Evolutionary conservation across 2,113 vertebrate species (phyloP).

Genomic region (Ammospiza caudacuta): DNA sequence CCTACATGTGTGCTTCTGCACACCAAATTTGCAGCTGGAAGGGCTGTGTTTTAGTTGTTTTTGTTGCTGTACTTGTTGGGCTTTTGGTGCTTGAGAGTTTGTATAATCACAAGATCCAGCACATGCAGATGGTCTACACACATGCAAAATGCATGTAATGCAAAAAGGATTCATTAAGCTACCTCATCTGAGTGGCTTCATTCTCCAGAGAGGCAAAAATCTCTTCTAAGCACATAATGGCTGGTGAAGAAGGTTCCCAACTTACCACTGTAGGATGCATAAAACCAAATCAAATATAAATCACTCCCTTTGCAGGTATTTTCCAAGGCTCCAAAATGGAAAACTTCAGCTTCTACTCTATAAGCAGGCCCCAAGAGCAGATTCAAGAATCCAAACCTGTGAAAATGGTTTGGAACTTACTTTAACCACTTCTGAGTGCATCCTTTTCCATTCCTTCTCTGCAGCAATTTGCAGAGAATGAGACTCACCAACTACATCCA

Average conservation of each 20-base stretch:
- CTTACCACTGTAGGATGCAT: not conserved
- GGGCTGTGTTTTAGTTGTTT: not conserved
- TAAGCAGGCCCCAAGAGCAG: not conserved
- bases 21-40: constrained; percentile 56
- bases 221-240: not conserved
- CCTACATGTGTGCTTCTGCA: constrained; percentile 31
- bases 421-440: not conserved
- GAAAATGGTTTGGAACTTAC: not conserved
- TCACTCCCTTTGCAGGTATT: not conserved
- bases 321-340: not conserved
- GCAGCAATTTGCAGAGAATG: not conserved
- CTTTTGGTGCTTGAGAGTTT: not conserved
- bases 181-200: not conserved
- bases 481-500: not conserved
- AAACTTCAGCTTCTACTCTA: not conserved
- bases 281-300: not conserved
- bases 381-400: not conserved
- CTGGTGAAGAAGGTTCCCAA: not conserved
- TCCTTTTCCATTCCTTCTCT: not conserved
- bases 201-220: not conserved
- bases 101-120: not conserved
- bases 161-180: not conserved
- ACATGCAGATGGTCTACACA: not conserved
- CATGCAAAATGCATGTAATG: not conserved
- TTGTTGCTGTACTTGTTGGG: not conserved